phyloP scores from a whole-genome alignment of 1,140 invertebrate genomes.

The Agrilus planipennis region DNA sequence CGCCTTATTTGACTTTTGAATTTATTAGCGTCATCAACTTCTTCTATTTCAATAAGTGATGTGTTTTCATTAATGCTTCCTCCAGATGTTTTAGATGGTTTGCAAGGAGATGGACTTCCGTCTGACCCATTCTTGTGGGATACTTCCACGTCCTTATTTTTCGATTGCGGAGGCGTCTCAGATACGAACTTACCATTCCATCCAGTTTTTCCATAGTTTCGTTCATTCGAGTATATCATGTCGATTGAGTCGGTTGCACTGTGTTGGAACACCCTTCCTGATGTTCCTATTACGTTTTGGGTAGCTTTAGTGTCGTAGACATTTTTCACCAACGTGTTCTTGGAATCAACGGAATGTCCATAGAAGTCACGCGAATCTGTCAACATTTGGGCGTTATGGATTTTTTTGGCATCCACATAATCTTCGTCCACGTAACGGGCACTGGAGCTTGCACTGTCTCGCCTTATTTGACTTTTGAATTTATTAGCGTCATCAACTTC shows the following conservation, averaged over 20 bases:
- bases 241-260: conserved; percentile 21
- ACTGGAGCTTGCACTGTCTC: neutral
- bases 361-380: conserved; percentile 27
- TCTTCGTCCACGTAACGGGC: conserved; percentile 16
- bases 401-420: conserved; percentile 17
- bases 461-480: neutral
- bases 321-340: conserved; percentile 20
- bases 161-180: conserved; percentile 27
- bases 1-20: neutral
- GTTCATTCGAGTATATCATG: conserved; percentile 27
- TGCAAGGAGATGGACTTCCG: neutral
- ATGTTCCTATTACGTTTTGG: conserved; percentile 27
- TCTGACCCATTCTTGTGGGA: conserved; percentile 4
- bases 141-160: conserved; percentile 16
- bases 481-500: too few species aligned
- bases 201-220: conserved; percentile 30
- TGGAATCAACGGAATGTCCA: conserved; percentile 22
- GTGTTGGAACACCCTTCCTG: conserved; percentile 22
- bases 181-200: conserved; percentile 41
- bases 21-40: too few species aligned
- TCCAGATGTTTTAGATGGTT: too few species aligned
- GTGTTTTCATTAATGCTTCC: too few species aligned
- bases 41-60: too few species aligned
- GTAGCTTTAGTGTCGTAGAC: conserved; percentile 26
- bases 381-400: conserved; percentile 14